phyloP scores from a whole-genome alignment of 1,140 invertebrate genomes.

The Bradysia coprophila region DNA sequence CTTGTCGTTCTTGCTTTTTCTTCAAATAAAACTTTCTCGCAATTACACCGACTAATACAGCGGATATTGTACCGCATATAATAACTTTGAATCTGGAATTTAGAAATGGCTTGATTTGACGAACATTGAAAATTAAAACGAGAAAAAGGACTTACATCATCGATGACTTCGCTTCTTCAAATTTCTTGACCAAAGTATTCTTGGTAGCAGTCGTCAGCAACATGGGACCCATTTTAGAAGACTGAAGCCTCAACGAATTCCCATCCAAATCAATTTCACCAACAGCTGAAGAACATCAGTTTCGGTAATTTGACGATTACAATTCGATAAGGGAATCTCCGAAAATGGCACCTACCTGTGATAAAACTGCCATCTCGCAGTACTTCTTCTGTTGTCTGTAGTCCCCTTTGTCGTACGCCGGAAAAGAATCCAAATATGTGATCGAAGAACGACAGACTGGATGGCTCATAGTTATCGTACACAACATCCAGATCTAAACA shows the following conservation, averaged over 20 bases:
- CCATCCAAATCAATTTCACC: constrained; percentile 43
- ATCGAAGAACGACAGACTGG: constrained; percentile 44
- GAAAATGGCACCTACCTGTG: too few species aligned
- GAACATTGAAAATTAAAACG: background rate
- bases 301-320: too few species aligned
- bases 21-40: constrained; percentile 35
- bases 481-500: constrained; percentile 48
- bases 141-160: constrained; percentile 10
- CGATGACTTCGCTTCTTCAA: constrained; percentile 38
- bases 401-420: constrained; percentile 48
- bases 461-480: constrained; percentile 55
- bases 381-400: constrained; percentile 65
- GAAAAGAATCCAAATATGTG: constrained; percentile 64
- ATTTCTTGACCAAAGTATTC: constrained; percentile 40
- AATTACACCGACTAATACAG: constrained; percentile 40
- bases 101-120: background rate
- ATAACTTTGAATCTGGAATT: constrained; percentile 21
- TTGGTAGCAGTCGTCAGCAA: constrained; percentile 52
- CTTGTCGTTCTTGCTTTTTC: constrained; percentile 31
- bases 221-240: constrained; percentile 46
- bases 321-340: too few species aligned
- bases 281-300: constrained; percentile 30
- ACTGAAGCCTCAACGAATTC: constrained; percentile 38
- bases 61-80: constrained; percentile 44
- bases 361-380: constrained; percentile 51